phyloP scores from a whole-genome alignment of 1,140 invertebrate species.

The Cepaea nemoralis region DNA sequence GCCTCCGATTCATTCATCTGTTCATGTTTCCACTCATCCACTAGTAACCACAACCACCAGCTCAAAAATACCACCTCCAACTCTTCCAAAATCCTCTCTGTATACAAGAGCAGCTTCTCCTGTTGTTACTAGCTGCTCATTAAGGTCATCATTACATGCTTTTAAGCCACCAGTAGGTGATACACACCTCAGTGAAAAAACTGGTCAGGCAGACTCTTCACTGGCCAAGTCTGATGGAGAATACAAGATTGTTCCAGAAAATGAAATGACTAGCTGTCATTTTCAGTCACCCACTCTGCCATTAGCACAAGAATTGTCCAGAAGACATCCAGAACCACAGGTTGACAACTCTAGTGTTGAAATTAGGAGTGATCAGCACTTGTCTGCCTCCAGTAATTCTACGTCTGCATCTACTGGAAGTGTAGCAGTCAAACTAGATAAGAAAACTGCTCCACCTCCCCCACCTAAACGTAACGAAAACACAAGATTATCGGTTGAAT shows the following conservation, averaged over 20 bases:
- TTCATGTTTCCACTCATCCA: constrained; percentile 41
- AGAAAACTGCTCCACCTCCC: constrained; percentile 59
- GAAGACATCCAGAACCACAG: constrained; percentile 15
- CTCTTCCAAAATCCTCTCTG: constrained; percentile 38
- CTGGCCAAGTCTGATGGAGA: not conserved
- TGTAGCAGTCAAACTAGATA: constrained; percentile 39
- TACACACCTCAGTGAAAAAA: not conserved
- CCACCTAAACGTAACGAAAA: constrained; percentile 66
- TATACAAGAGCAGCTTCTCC: not conserved
- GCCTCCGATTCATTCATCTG: constrained; percentile 36
- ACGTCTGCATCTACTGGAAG: constrained; percentile 45
- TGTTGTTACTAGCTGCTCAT: not conserved
- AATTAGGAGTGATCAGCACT: constrained; percentile 37
- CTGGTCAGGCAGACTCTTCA: not conserved
- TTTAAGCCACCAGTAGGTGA: constrained; percentile 6
- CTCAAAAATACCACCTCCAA: constrained; percentile 46
- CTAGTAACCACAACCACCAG: constrained; percentile 46
- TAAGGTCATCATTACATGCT: constrained; percentile 31
- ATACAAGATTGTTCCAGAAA: not conserved
- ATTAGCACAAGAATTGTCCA: constrained; percentile 48
- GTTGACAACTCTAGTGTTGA: constrained; percentile 34
- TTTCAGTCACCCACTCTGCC: constrained; percentile 47
- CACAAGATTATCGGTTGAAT: constrained; percentile 57
- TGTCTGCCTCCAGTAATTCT: constrained; percentile 38
- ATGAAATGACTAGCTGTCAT: constrained; percentile 30